Evolutionary conservation across 2,888 invertebrate species (phyloP).

Genomic region (Caenorhabditis sp.): DNA sequence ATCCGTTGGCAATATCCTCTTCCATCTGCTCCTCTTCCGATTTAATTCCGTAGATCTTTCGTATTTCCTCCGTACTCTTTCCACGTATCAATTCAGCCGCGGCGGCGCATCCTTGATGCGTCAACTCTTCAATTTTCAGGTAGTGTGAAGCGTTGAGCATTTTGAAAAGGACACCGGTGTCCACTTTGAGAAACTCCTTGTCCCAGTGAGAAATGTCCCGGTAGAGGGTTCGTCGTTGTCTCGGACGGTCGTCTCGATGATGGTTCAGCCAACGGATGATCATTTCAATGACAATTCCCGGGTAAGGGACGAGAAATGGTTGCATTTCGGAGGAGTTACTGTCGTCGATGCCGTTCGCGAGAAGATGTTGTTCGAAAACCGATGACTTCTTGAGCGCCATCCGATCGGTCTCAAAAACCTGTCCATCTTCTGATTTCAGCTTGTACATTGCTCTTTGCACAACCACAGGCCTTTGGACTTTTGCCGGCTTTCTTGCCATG

Average conservation of each 20-base stretch:
- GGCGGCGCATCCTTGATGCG: slow-evolving; percentile 22
- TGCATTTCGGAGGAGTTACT: not conserved
- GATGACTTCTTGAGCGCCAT: not conserved
- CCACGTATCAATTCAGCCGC: slow-evolving; percentile 29
- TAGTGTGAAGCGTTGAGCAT: slow-evolving; percentile 18
- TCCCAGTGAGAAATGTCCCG: slow-evolving; percentile 5
- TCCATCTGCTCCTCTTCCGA: slow-evolving; percentile 12
- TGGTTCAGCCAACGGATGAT: slow-evolving; percentile 13
- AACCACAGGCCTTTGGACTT: too few species aligned
- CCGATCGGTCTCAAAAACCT: not conserved
- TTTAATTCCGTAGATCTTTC: slow-evolving; percentile 17
- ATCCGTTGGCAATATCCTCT: not conserved
- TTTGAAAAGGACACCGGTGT: not conserved
- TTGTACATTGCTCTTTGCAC: too few species aligned
- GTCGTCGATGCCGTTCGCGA: slow-evolving; percentile 9
- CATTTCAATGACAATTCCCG: not conserved
- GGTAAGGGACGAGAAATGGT: slow-evolving; percentile 8
- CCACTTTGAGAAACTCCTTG: slow-evolving; percentile 25
- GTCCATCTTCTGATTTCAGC: slow-evolving; percentile 21
- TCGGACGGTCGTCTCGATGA: not conserved
- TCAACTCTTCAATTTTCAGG: slow-evolving; percentile 21
- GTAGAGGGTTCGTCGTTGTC: not conserved
- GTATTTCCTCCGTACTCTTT: slow-evolving; percentile 24
- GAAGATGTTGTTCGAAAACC: not conserved
- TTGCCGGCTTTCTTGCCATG: too few species aligned